Percentiles rank a stretch among this genome's conserved stretches.
These are phyloP conservation scores for Nyctalus aviator DNA, from an alignment of 2,797 vertebrate genomes.

Conservation along the genomic window DNA sequence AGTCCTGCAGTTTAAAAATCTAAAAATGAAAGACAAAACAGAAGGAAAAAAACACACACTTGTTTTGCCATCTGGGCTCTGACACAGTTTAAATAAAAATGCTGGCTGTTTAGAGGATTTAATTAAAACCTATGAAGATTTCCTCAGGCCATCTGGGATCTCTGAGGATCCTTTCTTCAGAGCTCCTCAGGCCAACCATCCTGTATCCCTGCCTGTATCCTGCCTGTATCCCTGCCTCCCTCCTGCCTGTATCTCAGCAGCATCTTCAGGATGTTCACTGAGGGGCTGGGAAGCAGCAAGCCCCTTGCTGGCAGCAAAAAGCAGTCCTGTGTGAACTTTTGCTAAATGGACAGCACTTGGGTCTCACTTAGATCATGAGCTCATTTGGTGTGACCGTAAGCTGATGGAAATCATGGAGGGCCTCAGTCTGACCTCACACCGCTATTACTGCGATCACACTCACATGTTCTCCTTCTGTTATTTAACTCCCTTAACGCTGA, in stretches of 20 bases:
- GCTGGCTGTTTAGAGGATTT: not conserved
- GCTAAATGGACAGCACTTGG: not conserved
- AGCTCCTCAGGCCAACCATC: not conserved
- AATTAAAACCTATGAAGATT: not conserved
- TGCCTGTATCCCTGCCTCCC: not conserved
- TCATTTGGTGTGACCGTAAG: not conserved
- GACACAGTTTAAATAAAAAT: not conserved
- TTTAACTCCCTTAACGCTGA: not conserved
- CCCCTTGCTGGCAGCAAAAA: accelerated
- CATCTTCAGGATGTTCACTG: accelerated
- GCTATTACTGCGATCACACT: not conserved
- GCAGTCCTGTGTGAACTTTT: not conserved
- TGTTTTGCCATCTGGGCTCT: not conserved
- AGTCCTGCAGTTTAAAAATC: not conserved
- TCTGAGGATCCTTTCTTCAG: too few relatives aligned
- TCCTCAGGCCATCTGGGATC: not conserved
- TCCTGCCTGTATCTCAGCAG: not conserved
- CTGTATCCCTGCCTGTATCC: too few relatives aligned
- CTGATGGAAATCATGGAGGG: not conserved
- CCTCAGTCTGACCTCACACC: not conserved
- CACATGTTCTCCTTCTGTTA: not conserved
- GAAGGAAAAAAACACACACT: not conserved
- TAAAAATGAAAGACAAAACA: constrained; percentile 1
- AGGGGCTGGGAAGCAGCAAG: not conserved
- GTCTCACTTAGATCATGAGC: not conserved